Percentiles rank a stretch among this genome's conserved stretches.
phyloP scores from a whole-genome alignment of 2,888 invertebrate genomes.

The Mesorhabditis sp. region DNA sequence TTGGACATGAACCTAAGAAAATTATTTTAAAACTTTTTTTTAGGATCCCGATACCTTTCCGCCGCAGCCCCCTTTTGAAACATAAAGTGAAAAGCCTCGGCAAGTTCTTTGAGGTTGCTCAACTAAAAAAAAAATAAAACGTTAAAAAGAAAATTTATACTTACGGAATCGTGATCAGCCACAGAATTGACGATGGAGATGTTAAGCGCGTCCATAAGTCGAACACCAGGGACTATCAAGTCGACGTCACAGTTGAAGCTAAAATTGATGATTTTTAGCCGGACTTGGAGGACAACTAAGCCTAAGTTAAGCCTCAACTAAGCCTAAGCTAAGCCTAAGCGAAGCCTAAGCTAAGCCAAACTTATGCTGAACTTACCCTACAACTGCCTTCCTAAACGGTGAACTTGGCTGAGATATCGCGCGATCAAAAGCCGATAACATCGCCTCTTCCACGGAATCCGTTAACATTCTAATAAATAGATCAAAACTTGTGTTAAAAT shows the following conservation, averaged over 20 bases:
- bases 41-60: constrained; percentile 52
- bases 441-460: constrained; percentile 46
- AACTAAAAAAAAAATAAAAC: not conserved
- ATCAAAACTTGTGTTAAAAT: not conserved
- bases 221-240: constrained; percentile 60
- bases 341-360: no score
- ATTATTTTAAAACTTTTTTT: constrained; percentile 1
- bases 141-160: not conserved
- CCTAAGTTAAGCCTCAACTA: no score
- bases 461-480: constrained; percentile 28
- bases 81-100: constrained; percentile 60
- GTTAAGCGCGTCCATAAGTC: constrained; percentile 57
- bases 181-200: constrained; percentile 47
- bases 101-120: constrained; percentile 55
- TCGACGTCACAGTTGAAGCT: constrained; percentile 62
- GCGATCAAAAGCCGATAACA: constrained; percentile 50
- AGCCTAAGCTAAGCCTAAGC: no score
- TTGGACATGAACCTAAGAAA: constrained; percentile 41
- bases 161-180: constrained; percentile 24
- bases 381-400: constrained; percentile 50
- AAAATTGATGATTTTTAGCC: constrained; percentile 8
- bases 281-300: no score
- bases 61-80: constrained; percentile 61
- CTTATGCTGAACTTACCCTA: constrained; percentile 40
- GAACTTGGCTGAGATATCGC: constrained; percentile 50